phyloP scores from a whole-genome alignment of 2,113 vertebrate genomes.

The Ceratotherium simum region DNA sequence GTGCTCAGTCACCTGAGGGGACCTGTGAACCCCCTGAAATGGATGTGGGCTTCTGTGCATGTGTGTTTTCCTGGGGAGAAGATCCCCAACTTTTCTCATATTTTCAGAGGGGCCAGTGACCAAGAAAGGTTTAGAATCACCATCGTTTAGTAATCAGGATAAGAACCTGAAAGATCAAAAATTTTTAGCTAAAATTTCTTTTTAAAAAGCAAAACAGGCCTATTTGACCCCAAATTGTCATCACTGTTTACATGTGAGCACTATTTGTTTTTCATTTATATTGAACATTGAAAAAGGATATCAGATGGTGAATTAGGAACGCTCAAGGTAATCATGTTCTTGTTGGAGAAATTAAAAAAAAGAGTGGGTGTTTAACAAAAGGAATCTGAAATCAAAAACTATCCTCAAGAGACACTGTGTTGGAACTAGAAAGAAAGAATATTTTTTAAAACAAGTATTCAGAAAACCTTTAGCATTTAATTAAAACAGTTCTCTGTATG shows the following conservation, averaged over 20 bases:
- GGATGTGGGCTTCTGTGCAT: fast-evolving
- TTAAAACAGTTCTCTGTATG: not conserved
- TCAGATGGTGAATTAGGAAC: not conserved
- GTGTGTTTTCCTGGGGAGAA: not conserved
- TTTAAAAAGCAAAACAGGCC: not conserved
- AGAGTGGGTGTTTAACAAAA: not conserved
- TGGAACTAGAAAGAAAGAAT: not conserved
- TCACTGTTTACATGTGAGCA: too few species aligned
- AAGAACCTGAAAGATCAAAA: not conserved
- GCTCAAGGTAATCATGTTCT: not conserved
- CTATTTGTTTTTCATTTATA: not conserved
- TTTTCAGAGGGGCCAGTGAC: not conserved
- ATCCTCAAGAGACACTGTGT: not conserved
- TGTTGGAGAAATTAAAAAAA: not conserved
- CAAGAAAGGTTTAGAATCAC: not conserved
- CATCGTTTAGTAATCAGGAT: not conserved
- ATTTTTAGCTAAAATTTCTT: not conserved
- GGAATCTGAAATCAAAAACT: not conserved
- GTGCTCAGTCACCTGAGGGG: not conserved
- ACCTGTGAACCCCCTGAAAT: not conserved
- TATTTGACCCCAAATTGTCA: not conserved
- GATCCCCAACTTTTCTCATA: not conserved
- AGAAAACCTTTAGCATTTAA: not conserved
- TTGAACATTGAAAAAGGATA: not conserved
- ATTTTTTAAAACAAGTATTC: slow-evolving; percentile 39